Evolutionary conservation across 2,888 invertebrate genomes (phyloP), one percentile per base, ranked within the genome.

Genomic region (Macrosoma leucophasiata): DNA sequence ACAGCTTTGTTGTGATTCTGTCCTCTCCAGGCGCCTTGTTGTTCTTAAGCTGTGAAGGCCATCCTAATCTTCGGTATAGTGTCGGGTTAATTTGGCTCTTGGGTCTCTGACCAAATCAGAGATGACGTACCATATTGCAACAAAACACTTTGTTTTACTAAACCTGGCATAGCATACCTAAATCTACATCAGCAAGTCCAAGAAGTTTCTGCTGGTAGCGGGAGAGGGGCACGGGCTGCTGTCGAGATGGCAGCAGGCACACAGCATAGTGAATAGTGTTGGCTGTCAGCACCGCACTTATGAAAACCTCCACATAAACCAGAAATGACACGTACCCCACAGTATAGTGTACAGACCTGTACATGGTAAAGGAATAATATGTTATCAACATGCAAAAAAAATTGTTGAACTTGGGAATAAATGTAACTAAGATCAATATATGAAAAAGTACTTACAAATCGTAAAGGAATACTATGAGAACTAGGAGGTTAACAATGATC

Each of bases 401-500:
- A 13, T 4, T 26, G 9, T 29, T n/a, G n/a, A n/a, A n/a, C n/a
- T n/a, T n/a, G n/a, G n/a, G n/a, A n/a, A n/a, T n/a, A n/a, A n/a
- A n/a, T n/a, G n/a, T n/a, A n/a, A n/a, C n/a, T n/a, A n/a, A n/a
- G n/a, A n/a, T n/a, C n/a, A 5, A 18, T 32, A 41, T 14, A 10
- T 22, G 9, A 5, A n/a, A 31, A 20, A 21, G 28, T 38, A 71
- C 88, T 82, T 67, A 90, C 90, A 90, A 69, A 56, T 90, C 90
- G 55, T 87, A 89, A 5, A 84, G 55, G 20, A 90, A 68, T 29
- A 88, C 51, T 8, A 84, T 52, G 15, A 90, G 64, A 14, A 89
- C 50, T 6, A 70, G 54, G n/a, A 79, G 69, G 54, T 90, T 90
- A 9, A 89, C 57, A 7, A 74, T 52, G 27, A 88, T 86, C 88